Conservation (phyloP, 2,113 vertebrate genomes). For the Indri indri region DNA sequence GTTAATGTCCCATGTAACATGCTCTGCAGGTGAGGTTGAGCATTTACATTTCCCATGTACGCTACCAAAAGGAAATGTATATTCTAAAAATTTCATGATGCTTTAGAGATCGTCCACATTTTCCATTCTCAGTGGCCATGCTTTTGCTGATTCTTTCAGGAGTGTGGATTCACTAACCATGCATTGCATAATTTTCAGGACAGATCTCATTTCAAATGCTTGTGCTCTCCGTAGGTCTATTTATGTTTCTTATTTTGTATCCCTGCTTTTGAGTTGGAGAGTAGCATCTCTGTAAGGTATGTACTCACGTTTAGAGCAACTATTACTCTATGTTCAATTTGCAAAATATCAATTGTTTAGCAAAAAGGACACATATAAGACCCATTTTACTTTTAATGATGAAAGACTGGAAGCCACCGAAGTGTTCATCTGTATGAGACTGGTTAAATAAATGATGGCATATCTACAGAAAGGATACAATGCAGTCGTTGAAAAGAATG, state of each 20-base stretch:
- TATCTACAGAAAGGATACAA: neutral
- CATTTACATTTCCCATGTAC: neutral
- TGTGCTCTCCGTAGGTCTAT: rapidly evolving
- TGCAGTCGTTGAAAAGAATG: neutral
- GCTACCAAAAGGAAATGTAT: neutral
- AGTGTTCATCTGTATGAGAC: neutral
- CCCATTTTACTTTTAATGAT: neutral
- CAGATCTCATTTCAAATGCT: neutral
- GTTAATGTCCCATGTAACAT: neutral
- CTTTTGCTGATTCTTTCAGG: neutral
- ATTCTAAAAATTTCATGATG: neutral
- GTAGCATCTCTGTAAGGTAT: neutral
- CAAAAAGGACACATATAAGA: neutral
- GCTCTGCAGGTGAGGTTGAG: neutral
- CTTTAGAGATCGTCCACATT: neutral
- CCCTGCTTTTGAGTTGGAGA: neutral
- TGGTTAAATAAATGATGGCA: neutral
- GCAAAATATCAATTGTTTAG: neutral
- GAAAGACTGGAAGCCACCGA: neutral
- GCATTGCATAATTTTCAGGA: rapidly evolving
- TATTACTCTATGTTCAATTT: neutral
- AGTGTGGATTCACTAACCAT: neutral
- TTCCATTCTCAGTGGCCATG: neutral
- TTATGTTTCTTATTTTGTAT: neutral
- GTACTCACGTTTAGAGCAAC: neutral